Evolutionary conservation across 2,888 invertebrate genomes (phyloP), one percentile per base, ranked within the genome.

Genomic region (Diarsia mendica): DNA sequence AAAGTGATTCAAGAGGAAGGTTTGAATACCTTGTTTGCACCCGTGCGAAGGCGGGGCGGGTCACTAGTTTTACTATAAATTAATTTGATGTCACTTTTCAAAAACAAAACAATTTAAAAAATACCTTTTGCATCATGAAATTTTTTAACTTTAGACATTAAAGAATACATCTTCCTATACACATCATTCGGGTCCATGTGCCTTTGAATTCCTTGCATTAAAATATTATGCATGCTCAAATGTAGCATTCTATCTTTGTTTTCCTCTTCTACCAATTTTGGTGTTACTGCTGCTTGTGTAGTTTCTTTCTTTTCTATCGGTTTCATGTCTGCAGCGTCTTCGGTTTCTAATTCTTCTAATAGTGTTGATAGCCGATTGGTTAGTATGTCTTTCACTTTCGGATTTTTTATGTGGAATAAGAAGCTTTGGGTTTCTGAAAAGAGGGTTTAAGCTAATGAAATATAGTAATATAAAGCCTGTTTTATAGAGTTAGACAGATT

Each of bases 161-260:
- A 68, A 0, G 75, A 10, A 20, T 90, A 88, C 0, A 93, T 86
- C 63, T 86, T 89, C 2, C 86, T 88, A 63, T 90, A 92, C 0
- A 95, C 91, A 4, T 93, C 91, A 65, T 90, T 91, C 13, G 94
- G 76, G 72, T 95, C 93, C 90, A 91, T 91, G 71, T 94, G 93
- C 0, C 90, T 91, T 10, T 92, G 87, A 0, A 94, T 91, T 8
- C 94, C 95, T 89, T 93, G 91, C 1, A 94, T 76, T 0, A 95
- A 77, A 20, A 94, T 90, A 72, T 94, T 93, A 58, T 95, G 94
- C 88, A 95, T 91, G 0, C 92, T 91, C n/a, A 92, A 63, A 85
- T 94, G 93, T n/a, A 94, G 64, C 10, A 92, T 61, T 23, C 93
- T 90, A 3, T 91, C 89, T 44, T 33, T 69, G 3, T 61, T 63